Base-by-base conservation (phyloP, 2,797 vertebrate genomes). In the Apogon hyalosoma region DNA sequence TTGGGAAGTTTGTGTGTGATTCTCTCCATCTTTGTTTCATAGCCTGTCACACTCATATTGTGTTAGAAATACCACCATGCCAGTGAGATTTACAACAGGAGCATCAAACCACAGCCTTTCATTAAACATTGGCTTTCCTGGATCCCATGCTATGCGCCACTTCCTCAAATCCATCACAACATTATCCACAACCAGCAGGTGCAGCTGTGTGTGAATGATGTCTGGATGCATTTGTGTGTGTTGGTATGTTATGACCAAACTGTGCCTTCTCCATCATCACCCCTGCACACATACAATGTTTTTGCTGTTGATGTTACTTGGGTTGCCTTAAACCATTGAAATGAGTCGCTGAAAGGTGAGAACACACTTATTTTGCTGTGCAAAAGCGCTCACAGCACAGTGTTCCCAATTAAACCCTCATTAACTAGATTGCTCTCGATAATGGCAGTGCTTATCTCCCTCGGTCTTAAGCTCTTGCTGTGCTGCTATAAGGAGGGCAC, bases 341-440 rank as follows among this genome's bases (percentile, higher is more conserved):
- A 42, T 31, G 54, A 51, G 43, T 38, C 28, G 60, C 12, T 56
- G 49, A 77, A 73, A 83, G 45, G 65, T 73, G 73, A 55, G 58
- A 73, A 77, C 57, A 75, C 57, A 45, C 69, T 62, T 70, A 53
- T 48, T 77, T 67, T 14, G 65, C 48, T 16, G 77, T 38, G 61
- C 62, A 70, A 66, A 88, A 82, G 70, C 42, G 73, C 64, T 87
- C n/a, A 13, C 72, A 69, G 59, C 58, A 53, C 68, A 67, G 40
- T 52, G 63, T 75, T 86, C 59, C 79, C 69, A 82, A 79, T 89
- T 85, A 87, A 81, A 83, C 56, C 50, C 80, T 88, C 80, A 87
- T 89, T 90, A 76, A 51, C 54, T 66, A 79, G 79, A 90, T 87
- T 87, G 77, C 71, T 53, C 43, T 59, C 11, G 59, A 83, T 88